Evolutionary conservation across 2,888 invertebrate genomes (phyloP).

Genomic region (Cephus pulcher): DNA sequence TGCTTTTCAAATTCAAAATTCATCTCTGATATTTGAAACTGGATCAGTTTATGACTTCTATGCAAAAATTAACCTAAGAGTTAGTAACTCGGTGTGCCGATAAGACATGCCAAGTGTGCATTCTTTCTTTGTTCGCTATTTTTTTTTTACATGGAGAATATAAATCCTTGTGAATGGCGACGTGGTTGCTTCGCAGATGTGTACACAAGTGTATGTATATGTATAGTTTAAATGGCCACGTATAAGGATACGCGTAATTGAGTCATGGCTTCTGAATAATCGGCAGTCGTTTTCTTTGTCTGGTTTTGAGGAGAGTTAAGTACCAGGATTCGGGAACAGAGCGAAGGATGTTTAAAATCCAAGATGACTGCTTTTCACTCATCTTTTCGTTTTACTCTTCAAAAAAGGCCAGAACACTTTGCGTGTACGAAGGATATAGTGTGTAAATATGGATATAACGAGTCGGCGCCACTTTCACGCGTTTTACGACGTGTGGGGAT

Average conservation of each 20-base stretch:
- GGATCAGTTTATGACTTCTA: neutral
- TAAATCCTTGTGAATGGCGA: neutral
- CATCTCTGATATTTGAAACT: neutral
- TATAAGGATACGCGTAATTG: conserved; percentile 28
- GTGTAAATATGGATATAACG: neutral
- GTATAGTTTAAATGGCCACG: neutral
- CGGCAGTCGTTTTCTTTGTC: conserved; percentile 17
- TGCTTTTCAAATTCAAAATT: neutral
- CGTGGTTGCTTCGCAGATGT: conserved; percentile 4
- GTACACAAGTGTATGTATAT: conserved; percentile 13
- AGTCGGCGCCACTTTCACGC: neutral
- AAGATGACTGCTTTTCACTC: conserved; percentile 19
- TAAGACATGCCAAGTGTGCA: conserved; percentile 1
- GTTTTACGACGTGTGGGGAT: neutral
- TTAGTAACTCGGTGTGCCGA: neutral
- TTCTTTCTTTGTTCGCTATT: neutral
- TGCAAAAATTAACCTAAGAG: neutral
- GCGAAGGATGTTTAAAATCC: conserved; percentile 6
- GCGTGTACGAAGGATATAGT: neutral
- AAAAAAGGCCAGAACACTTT: neutral
- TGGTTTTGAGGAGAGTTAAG: neutral
- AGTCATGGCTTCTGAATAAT: conserved; percentile 48
- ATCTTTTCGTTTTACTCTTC: conserved; percentile 21
- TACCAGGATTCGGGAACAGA: neutral
- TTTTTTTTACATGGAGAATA: neutral